Conservation (phyloP, 35 echinoderm and acorn worm genomes). For the Heliocidaris tuberculata region DNA sequence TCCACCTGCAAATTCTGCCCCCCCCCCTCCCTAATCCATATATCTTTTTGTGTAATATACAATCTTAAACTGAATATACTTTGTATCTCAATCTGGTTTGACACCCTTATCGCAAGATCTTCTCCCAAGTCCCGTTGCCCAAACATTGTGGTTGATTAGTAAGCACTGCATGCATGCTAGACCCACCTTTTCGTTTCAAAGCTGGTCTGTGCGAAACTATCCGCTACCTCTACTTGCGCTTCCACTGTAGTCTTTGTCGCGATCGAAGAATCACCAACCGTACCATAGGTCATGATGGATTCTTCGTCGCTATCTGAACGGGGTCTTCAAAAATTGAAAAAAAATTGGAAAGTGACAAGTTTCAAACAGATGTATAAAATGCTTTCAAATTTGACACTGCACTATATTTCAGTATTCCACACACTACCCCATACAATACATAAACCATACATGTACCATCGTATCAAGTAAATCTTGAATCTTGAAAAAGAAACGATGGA, state of each 20-base stretch:
- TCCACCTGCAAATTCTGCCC: too few relatives aligned
- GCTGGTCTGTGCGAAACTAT: background rate
- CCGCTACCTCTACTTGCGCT: background rate
- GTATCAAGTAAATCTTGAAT: too few relatives aligned
- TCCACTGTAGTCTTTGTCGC: background rate
- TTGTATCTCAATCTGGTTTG: background rate
- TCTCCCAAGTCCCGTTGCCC: background rate
- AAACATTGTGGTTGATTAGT: background rate
- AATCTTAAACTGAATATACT: too few relatives aligned
- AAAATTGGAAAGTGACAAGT: background rate
- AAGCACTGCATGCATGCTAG: slow-evolving; percentile 15
- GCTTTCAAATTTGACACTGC: too few relatives aligned
- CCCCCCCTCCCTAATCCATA: too few relatives aligned
- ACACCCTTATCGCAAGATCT: background rate
- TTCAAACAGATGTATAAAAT: background rate
- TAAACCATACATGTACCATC: too few relatives aligned
- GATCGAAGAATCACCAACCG: background rate
- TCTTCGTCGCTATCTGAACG: background rate
- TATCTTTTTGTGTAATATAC: background rate
- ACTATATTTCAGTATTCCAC: too few relatives aligned
- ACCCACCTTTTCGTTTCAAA: background rate
- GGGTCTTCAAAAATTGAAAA: slow-evolving; percentile 4
- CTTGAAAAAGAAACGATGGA: too few relatives aligned
- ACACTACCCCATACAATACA: too few relatives aligned
- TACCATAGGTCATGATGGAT: background rate